Base-by-base conservation (phyloP, 1,140 invertebrate species). In the Apis laboriosa region DNA sequence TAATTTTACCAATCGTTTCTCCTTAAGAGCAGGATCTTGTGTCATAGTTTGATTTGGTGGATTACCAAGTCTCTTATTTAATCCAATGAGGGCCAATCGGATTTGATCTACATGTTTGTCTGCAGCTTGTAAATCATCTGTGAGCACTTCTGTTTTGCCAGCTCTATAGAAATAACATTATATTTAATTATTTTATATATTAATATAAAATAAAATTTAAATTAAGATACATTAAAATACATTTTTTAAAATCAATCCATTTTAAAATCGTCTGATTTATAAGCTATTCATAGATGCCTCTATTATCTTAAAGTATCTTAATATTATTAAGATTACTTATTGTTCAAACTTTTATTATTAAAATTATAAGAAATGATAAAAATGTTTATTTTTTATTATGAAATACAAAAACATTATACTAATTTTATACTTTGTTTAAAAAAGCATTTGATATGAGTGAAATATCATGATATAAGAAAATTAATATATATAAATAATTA, bases 91-190 rank as follows among this genome's bases (percentile, higher is more conserved):
- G 49, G 97, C 97, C 92, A 96, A 95, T 88, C 96, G 96, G 43
- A 99, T 96, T 87, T 97, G 96, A 80, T 99, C 98, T 9, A 99
- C 97, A 93, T 97, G 96, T 87, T 96, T 97, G 89, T 99, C 98
- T 55, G 97, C 97, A 80, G 95, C 96, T 92, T 97, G 96, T 67
- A 99, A 95, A 94, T 99, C 98, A 94, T 98, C 97, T 66, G 97
- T 97, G 17, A 98, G 93, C 7, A 97, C 96, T 93, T 98, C 98
- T 73, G 96, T 97, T 93, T 97, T 98, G 86, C 98, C 97, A 91
- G 97, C 97, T 95, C 98, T 98, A 91, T 28, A 15, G 60, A 78
- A 85, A 87, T 1, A 64, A 13, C 15, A 78, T 63, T 17, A 61
- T 63, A 21, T 28, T 74, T 0, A 17, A 11, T 64, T 4, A 61